Evolutionary conservation across 2,113 vertebrate genomes (phyloP).

Genomic region (Excalfactoria chinensis): DNA sequence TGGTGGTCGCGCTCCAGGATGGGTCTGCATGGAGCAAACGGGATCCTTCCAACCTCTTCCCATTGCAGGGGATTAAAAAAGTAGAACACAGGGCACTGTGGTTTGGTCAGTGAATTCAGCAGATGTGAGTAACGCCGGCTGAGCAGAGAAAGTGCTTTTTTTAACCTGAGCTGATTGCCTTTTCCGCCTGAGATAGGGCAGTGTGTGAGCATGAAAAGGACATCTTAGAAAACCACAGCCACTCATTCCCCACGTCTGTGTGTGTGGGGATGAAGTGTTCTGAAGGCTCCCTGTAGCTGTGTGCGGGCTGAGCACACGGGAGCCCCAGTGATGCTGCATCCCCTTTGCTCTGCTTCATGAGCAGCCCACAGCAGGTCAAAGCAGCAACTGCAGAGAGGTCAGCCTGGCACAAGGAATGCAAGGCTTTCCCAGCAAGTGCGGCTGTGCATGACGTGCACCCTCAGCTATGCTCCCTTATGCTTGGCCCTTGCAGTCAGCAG

Average conservation of each 20-base stretch:
- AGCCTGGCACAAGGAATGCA: neutral
- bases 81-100: neutral
- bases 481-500: neutral
- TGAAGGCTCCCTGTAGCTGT: neutral
- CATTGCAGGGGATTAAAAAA: fast-evolving
- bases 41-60: neutral
- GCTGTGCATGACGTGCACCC: neutral
- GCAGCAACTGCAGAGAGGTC: neutral
- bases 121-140: neutral
- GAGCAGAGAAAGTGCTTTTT: neutral
- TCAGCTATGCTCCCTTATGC: conserved; percentile 5
- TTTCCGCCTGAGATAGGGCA: neutral
- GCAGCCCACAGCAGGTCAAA: neutral
- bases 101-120: neutral
- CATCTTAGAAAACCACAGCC: neutral
- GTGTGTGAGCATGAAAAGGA: neutral
- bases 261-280: neutral
- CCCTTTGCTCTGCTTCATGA: neutral
- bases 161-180: neutral
- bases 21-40: neutral
- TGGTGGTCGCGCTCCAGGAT: too few relatives aligned
- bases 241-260: neutral
- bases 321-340: neutral
- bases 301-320: neutral
- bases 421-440: neutral